Evolutionary conservation across 2,113 vertebrate species (phyloP).

Genomic region (Meles meles): DNA sequence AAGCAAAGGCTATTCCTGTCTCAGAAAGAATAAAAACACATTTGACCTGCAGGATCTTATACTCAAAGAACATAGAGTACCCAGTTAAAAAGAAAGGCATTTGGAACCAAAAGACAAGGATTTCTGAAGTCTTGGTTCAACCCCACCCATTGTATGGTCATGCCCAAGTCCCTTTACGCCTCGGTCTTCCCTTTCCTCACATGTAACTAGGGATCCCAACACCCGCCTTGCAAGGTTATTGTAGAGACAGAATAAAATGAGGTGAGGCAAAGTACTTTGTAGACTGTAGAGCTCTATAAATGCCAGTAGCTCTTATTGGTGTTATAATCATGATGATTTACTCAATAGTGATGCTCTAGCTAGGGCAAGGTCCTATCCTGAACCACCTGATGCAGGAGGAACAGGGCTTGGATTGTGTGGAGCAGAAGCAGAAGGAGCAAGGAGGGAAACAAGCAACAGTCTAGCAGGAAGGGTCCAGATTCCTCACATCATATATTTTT

Average conservation of each 20-base stretch:
- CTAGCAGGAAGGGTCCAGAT: neutral
- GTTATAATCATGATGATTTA: neutral
- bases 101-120: neutral
- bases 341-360: neutral
- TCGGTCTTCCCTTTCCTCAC: neutral
- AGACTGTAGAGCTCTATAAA: neutral
- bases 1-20: neutral
- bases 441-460: neutral
- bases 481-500: neutral
- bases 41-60: neutral
- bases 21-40: neutral
- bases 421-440: neutral
- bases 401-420: neutral
- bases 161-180: neutral
- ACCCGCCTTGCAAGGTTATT: neutral
- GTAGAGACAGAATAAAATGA: neutral
- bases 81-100: neutral
- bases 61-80: neutral
- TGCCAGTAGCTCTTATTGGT: neutral
- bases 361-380: neutral
- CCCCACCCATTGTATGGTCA: too few relatives aligned
- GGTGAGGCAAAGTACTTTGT: neutral
- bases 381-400: neutral
- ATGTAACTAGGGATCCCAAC: neutral
- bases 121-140: neutral